Conservation (phyloP, 2,113 vertebrate species). For the Macrotus californicus region DNA sequence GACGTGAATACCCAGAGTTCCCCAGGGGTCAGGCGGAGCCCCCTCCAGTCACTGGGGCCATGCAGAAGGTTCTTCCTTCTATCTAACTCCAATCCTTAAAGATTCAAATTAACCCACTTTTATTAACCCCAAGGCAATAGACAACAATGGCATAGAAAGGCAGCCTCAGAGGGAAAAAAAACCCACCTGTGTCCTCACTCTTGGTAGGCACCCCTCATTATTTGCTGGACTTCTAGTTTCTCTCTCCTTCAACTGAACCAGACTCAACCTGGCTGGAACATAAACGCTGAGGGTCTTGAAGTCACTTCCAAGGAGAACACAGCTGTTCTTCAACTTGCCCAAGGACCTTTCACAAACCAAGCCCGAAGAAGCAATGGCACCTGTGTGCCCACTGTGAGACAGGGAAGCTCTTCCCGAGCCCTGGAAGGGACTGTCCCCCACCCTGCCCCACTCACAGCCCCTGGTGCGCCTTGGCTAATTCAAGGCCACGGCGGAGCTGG, state of each 20-base stretch:
- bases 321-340: conserved; percentile 14
- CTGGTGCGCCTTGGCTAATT: not conserved
- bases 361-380: not conserved
- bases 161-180: not conserved
- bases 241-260: not conserved
- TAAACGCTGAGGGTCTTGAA: not conserved
- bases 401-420: not conserved
- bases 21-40: not conserved
- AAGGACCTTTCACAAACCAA: conserved; percentile 7
- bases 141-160: not conserved
- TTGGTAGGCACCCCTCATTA: not conserved
- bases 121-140: not conserved
- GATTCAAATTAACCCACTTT: not conserved
- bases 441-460: too few relatives aligned
- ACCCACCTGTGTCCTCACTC: not conserved
- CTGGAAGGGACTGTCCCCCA: not conserved
- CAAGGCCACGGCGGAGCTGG: not conserved
- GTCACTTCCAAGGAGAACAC: not conserved
- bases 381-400: not conserved
- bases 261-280: conserved; percentile 16
- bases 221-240: not conserved
- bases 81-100: not conserved
- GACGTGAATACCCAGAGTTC: not conserved
- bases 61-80: conserved; percentile 39
- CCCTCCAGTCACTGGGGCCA: not conserved